Base-by-base conservation (phyloP, 2,888 invertebrate species). In the Drosophila nr. perissopoda region DNA sequence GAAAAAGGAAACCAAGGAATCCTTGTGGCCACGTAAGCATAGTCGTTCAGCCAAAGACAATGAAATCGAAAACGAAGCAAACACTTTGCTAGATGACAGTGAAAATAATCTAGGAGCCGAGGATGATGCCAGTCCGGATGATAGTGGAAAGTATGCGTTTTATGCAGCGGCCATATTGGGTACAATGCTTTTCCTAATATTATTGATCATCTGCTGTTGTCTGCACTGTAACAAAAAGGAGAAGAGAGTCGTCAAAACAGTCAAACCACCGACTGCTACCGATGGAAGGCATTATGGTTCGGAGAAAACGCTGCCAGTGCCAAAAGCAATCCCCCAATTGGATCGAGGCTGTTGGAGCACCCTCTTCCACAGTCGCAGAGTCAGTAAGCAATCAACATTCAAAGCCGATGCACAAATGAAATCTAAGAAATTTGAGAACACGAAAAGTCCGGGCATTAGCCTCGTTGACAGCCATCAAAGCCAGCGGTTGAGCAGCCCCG, bases 191-290 rank as follows among this genome's bases (percentile, higher is more conserved):
- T 1, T 88, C 3, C 7, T 83, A 18, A 73, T 86, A 6, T 11
- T 86, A 11, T 10, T 86, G 11, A 29, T 77, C 3, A 79, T 90
- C 33, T 88, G 71, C 46, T 73, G 74, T 38, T 86, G 83, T 48
- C 48, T 86, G 52, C 69, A 63, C 4, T 61, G 46, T 10, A 7
- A n/a, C 11, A 34, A 29, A 42, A 51, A 16, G 11, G 21, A 61
- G 1, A 53, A 40, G 4, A 46, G 31, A 36, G 2, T 4, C 18
- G 16, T 21, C n/a, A 59, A 59, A 33, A 21, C 31, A 6, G 2
- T 10, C 5, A 16, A 33, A 11, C 0, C 48, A 13, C 7, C 48
- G 10, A 1, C 33, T 49, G 6, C 10, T 2, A 8, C 13, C 31
- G 4, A 27, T 4, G 46, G 4, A 46, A 38, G 31, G 0, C 46